Conservation (phyloP, 2,113 vertebrate species). For the Anthoscopus minutus region DNA sequence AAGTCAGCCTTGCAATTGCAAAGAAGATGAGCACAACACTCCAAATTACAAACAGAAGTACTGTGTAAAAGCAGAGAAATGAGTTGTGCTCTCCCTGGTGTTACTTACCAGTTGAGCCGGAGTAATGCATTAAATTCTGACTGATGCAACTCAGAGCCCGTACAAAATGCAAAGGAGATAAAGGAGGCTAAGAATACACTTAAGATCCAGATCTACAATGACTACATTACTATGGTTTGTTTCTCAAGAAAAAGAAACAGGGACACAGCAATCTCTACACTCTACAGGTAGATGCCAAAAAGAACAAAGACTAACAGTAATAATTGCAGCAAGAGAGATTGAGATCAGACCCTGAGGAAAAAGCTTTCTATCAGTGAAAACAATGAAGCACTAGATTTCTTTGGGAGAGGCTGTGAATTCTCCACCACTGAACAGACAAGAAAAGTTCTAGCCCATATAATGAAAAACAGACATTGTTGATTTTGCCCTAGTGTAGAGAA, state of each 20-base stretch:
- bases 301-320: not conserved
- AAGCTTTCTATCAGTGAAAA: not conserved
- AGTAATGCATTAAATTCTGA: not conserved
- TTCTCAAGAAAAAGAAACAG: not conserved
- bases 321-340: not conserved
- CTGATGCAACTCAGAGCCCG: not conserved
- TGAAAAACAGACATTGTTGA: not conserved
- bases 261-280: not conserved
- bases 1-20: not conserved
- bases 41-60: not conserved
- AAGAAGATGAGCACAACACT: not conserved
- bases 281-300: rapidly evolving
- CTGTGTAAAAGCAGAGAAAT: not conserved
- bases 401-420: not conserved
- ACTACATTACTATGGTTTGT: not conserved
- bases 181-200: not conserved
- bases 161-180: not conserved
- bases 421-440: not conserved
- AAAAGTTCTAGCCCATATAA: not conserved
- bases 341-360: not conserved
- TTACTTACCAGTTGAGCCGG: not conserved
- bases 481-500: not conserved
- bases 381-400: not conserved
- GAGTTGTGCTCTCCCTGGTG: not conserved
- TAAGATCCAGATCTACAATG: not conserved